Evolutionary conservation across 2,797 vertebrate species (phyloP).

Genomic region (Oreortyx pictus): DNA sequence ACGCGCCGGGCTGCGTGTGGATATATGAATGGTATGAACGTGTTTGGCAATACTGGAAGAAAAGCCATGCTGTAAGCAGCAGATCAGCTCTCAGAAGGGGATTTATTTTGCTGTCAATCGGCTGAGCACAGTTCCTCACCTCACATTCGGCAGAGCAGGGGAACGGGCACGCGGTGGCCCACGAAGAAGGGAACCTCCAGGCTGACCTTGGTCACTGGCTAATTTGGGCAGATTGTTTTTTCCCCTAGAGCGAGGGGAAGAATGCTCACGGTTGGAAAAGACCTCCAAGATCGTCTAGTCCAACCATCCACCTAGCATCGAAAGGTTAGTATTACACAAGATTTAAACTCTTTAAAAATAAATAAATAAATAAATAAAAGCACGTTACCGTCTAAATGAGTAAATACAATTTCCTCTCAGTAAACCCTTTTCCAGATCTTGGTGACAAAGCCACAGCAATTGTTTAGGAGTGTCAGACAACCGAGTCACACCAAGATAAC

Average conservation of each 20-base stretch:
- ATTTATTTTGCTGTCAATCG: not conserved
- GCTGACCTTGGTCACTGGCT: not conserved
- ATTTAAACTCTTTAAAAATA: not conserved
- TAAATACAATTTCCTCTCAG: not conserved
- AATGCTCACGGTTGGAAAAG: too few relatives aligned
- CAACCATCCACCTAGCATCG: too few relatives aligned
- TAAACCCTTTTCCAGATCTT: not conserved
- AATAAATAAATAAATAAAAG: too few relatives aligned
- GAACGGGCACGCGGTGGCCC: not conserved
- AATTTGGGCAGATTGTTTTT: too few relatives aligned
- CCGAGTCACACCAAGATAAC: not conserved
- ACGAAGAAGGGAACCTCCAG: not conserved
- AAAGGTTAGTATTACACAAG: not conserved
- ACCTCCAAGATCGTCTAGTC: too few relatives aligned
- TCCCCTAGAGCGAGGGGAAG: not conserved
- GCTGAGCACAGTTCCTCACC: not conserved
- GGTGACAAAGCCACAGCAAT: not conserved
- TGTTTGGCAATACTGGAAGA: not conserved
- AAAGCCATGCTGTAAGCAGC: not conserved
- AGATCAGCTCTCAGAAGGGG: not conserved
- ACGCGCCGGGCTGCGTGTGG: not conserved
- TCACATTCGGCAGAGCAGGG: rapidly evolving
- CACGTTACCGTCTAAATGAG: not conserved
- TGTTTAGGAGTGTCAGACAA: not conserved
- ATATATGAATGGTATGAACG: not conserved